Conservation (phyloP, 1,140 invertebrate genomes). For the Sycobia sp. region DNA sequence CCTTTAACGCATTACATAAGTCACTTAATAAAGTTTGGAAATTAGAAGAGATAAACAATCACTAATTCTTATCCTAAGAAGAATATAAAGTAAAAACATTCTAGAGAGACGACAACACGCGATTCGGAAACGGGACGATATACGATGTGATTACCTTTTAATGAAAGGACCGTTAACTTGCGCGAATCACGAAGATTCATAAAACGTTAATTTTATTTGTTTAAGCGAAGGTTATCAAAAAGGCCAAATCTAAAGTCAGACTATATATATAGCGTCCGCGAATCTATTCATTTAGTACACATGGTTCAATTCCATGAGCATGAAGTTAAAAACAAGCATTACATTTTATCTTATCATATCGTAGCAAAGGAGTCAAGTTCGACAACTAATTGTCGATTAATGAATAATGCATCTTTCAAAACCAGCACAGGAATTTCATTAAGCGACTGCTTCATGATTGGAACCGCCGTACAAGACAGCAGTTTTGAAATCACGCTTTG, state of each 20-base stretch:
- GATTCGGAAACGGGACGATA: background rate
- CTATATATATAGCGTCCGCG: no score
- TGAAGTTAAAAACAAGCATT: no score
- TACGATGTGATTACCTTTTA: background rate
- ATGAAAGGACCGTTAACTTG: background rate
- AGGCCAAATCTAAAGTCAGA: no score
- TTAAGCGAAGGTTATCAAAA: no score
- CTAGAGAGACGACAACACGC: background rate
- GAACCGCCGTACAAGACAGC: conserved; percentile 43
- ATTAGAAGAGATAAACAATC: background rate
- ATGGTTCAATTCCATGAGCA: no score
- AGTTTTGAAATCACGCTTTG: conserved; percentile 30
- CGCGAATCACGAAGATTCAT: no score
- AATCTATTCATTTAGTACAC: no score
- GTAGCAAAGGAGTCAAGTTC: no score
- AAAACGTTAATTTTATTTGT: no score
- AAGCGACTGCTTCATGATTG: conserved; percentile 37
- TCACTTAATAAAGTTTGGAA: background rate
- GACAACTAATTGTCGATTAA: conserved; percentile 32
- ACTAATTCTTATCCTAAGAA: background rate
- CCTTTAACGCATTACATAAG: background rate
- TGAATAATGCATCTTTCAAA: conserved; percentile 37
- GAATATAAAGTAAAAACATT: background rate
- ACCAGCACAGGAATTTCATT: conserved; percentile 33
- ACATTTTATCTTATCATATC: no score